Conservation (phyloP, 1,140 invertebrate genomes). For the Heliconius hermathena region DNA sequence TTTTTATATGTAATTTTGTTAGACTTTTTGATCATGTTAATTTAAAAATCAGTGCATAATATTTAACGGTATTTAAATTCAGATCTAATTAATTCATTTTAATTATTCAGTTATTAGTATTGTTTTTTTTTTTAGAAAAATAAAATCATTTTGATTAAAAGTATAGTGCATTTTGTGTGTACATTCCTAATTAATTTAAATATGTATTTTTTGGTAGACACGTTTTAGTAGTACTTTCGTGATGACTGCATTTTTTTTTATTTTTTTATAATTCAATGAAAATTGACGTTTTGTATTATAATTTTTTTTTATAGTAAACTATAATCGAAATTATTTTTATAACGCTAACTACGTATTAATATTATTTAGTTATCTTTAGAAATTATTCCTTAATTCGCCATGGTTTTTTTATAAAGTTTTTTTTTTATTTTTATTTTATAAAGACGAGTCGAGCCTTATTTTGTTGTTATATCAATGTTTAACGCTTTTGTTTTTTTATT, state of each 20-base stretch:
- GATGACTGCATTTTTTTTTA: constrained; percentile 26
- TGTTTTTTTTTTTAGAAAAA: not conserved
- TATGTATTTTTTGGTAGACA: constrained; percentile 21
- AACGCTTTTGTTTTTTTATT: constrained; percentile 16
- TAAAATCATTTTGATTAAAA: not conserved
- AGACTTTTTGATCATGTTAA: not conserved
- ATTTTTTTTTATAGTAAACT: not conserved
- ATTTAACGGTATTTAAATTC: not conserved
- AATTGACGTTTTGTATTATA: not conserved
- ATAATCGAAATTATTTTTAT: not conserved
- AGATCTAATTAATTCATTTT: not conserved
- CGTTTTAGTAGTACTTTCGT: not conserved
- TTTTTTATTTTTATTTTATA: not conserved
- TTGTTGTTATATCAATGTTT: constrained; percentile 24
- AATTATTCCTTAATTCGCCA: not conserved
- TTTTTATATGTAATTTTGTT: not conserved
- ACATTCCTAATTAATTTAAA: constrained; percentile 51
- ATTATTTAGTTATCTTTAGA: not conserved
- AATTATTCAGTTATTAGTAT: not conserved
- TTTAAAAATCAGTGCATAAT: not conserved
- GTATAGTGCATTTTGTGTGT: constrained; percentile 53
- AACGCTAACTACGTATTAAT: not conserved
- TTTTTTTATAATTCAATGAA: not conserved
- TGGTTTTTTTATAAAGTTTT: not conserved
- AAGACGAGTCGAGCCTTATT: not conserved